Conservation (phyloP, 2,113 vertebrate genomes). For the Antechinus stuartii region DNA sequence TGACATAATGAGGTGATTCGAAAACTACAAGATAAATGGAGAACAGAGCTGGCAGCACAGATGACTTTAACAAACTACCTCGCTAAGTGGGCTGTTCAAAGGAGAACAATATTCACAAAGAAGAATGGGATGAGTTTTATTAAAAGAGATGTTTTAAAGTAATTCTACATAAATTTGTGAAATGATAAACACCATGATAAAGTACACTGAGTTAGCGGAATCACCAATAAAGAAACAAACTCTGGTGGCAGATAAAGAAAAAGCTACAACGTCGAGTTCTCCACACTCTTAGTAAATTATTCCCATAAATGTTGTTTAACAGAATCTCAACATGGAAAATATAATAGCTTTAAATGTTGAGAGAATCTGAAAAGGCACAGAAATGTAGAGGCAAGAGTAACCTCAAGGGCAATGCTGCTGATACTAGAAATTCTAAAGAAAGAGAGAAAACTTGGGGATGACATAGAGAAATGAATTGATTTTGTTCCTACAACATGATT, state of each 20-base stretch:
- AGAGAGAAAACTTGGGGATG: neutral
- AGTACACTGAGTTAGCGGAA: neutral
- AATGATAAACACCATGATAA: neutral
- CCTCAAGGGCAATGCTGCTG: neutral
- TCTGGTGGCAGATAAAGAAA: conserved; percentile 29
- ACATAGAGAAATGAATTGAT: neutral
- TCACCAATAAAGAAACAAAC: neutral
- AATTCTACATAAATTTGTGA: conserved; percentile 14
- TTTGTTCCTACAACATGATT: neutral
- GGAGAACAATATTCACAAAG: conserved; percentile 41
- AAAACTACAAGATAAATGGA: neutral
- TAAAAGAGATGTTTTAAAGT: conserved; percentile 43
- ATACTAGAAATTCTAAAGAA: neutral
- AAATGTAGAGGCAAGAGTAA: neutral
- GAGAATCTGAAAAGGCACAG: neutral
- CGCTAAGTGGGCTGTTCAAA: neutral
- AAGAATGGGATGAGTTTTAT: conserved; percentile 18
- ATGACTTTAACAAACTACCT: conserved; percentile 24
- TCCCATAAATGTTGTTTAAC: neutral
- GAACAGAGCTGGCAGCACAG: neutral
- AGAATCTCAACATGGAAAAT: neutral
- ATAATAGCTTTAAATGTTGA: neutral
- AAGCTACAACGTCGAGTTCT: neutral
- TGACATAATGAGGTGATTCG: neutral
- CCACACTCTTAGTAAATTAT: conserved; percentile 1